phyloP scores from a whole-genome alignment of 1,140 invertebrate species.

The Lamellibrachia luymesi region DNA sequence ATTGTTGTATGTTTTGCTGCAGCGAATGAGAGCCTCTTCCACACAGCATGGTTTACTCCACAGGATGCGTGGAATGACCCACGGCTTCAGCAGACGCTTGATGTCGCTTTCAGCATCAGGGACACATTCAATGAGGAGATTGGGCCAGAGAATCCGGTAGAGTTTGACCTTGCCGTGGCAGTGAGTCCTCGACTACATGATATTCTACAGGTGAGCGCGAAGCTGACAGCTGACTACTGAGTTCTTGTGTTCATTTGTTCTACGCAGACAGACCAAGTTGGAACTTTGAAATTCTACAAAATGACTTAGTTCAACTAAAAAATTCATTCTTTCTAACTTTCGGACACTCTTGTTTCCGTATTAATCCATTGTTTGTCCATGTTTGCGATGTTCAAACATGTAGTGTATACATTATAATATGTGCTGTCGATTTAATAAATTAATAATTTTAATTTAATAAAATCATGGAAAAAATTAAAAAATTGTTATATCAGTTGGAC shows the following conservation, averaged over 20 bases:
- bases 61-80: slow-evolving; percentile 35
- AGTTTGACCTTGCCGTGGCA: slow-evolving; percentile 42
- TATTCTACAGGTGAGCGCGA: slow-evolving; percentile 28
- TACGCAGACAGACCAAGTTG: neutral
- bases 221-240: neutral
- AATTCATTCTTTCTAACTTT: no score
- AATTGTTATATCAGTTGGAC: no score
- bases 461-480: no score
- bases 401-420: no score
- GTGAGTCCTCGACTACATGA: slow-evolving; percentile 31
- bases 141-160: slow-evolving; percentile 32
- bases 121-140: slow-evolving; percentile 34
- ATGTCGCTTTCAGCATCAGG: slow-evolving; percentile 36
- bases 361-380: no score
- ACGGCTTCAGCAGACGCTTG: slow-evolving; percentile 24
- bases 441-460: no score
- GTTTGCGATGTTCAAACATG: no score
- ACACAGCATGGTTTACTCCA: slow-evolving; percentile 29
- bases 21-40: neutral
- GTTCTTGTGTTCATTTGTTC: neutral
- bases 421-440: no score
- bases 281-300: no score
- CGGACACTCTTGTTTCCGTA: no score
- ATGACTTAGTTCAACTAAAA: no score
- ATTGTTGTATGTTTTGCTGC: slow-evolving; percentile 11